Evolutionary conservation across 2,888 invertebrate genomes (phyloP).

Genomic region (Muscina levida): DNA sequence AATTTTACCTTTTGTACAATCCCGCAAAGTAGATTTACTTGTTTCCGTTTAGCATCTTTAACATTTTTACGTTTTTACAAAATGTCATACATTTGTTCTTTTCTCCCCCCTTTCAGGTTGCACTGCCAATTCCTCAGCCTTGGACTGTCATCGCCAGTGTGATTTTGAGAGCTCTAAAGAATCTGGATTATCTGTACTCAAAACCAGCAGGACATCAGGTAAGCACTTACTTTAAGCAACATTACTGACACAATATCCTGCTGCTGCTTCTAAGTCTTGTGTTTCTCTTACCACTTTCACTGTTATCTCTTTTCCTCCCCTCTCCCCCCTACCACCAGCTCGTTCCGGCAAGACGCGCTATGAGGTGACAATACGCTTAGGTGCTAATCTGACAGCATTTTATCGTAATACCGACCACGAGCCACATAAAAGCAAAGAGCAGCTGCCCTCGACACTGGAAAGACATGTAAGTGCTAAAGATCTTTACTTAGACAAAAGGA

Average conservation of each 20-base stretch:
- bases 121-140: slow-evolving; percentile 72
- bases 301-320: not conserved
- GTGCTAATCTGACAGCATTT: slow-evolving; percentile 78
- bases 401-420: slow-evolving; percentile 74
- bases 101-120: slow-evolving; percentile 71
- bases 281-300: not conserved
- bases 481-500: slow-evolving; percentile 5
- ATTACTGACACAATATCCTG: not conserved
- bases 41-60: too few relatives aligned
- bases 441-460: slow-evolving; percentile 76
- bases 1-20: too few relatives aligned
- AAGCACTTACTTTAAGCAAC: not conserved
- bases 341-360: slow-evolving; percentile 78
- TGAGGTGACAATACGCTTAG: slow-evolving; percentile 79
- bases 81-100: too few relatives aligned
- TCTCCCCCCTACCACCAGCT: slow-evolving; percentile 65
- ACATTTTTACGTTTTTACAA: too few relatives aligned
- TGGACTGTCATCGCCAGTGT: slow-evolving; percentile 76
- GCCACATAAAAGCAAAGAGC: slow-evolving; percentile 69
- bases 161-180: slow-evolving; percentile 70
- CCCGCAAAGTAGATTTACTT: too few relatives aligned
- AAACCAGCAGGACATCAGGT: slow-evolving; percentile 70
- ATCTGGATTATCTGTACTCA: slow-evolving; percentile 66
- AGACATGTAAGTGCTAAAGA: slow-evolving; percentile 77
- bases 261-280: too few relatives aligned